Evolutionary conservation across 2,797 vertebrate genomes (phyloP).

Genomic region (Clamator glandarius): DNA sequence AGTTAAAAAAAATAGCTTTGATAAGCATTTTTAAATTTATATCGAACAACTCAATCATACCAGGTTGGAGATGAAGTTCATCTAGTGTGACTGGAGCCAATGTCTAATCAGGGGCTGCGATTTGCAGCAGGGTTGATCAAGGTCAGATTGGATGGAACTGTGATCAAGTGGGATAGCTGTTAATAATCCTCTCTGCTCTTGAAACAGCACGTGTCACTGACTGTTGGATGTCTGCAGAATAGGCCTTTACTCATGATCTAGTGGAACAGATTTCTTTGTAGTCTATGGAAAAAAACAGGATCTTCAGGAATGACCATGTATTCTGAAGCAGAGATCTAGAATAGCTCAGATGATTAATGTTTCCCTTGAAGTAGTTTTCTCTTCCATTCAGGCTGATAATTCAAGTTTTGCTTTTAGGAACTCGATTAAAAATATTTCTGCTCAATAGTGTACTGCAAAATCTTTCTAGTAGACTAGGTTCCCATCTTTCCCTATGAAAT

Average conservation of each 20-base stretch:
- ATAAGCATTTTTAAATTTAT: neutral
- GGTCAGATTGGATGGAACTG: neutral
- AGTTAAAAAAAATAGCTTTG: neutral
- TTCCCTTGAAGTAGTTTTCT: neutral
- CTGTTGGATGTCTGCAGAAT: neutral
- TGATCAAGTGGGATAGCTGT: neutral
- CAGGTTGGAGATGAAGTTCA: neutral
- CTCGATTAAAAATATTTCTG: neutral
- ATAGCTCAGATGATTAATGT: neutral
- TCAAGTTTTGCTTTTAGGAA: neutral
- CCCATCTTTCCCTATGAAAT: neutral
- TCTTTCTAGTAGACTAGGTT: neutral
- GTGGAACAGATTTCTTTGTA: neutral
- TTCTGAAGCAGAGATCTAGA: neutral
- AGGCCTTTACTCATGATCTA: neutral
- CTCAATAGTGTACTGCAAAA: neutral
- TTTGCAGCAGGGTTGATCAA: neutral
- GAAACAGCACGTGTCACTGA: too few species aligned
- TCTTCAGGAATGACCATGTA: neutral
- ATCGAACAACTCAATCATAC: fast-evolving
- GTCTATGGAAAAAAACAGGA: neutral
- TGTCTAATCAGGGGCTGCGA: neutral
- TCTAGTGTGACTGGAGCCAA: neutral
- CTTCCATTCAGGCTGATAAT: neutral
- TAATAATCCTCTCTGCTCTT: neutral